These are phyloP conservation scores for Lagocephalus sceleratus DNA, from an alignment of 2,797 vertebrate genomes.

Conservation along the genomic window DNA sequence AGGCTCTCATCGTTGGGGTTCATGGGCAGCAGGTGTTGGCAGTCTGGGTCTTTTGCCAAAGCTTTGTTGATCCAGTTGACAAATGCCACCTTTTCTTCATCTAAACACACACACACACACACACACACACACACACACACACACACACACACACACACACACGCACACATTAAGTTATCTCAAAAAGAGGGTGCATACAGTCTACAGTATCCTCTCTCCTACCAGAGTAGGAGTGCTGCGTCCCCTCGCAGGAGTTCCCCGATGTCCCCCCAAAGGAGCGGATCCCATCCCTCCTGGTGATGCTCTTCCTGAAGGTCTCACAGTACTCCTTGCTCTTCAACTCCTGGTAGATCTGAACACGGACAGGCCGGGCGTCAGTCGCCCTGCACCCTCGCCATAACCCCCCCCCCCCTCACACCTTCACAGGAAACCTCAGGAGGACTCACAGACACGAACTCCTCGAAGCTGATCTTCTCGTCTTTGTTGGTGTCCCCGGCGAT, in stretches of 20 bases:
- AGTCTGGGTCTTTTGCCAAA: slow-evolving; percentile 88
- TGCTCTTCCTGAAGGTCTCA: slow-evolving; percentile 87
- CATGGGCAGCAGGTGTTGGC: slow-evolving; percentile 90
- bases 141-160: background rate
- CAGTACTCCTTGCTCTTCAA: slow-evolving; percentile 92
- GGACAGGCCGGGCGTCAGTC: slow-evolving; percentile 13
- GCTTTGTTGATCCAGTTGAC: slow-evolving; percentile 98
- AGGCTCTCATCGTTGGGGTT: slow-evolving; percentile 84
- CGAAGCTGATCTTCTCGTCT: slow-evolving; percentile 93
- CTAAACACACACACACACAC: slow-evolving; percentile 61
- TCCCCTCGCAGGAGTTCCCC: slow-evolving; percentile 89
- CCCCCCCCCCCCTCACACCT: no score
- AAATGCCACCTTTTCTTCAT: slow-evolving; percentile 98
- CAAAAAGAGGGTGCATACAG: no score
- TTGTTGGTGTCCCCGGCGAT: slow-evolving; percentile 89
- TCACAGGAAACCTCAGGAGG: no score
- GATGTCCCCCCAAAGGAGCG: slow-evolving; percentile 92
- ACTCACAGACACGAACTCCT: slow-evolving; percentile 92
- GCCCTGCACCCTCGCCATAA: accelerated
- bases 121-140: background rate
- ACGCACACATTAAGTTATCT: background rate
- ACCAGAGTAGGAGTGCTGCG: slow-evolving; percentile 98
- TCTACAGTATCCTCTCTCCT: slow-evolving; percentile 13
- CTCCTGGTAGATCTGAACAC: slow-evolving; percentile 82
- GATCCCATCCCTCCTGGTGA: slow-evolving; percentile 89